These are phyloP conservation scores for Flexamia atlantica DNA, from an alignment of 2,888 invertebrate species.

Conservation along the genomic window DNA sequence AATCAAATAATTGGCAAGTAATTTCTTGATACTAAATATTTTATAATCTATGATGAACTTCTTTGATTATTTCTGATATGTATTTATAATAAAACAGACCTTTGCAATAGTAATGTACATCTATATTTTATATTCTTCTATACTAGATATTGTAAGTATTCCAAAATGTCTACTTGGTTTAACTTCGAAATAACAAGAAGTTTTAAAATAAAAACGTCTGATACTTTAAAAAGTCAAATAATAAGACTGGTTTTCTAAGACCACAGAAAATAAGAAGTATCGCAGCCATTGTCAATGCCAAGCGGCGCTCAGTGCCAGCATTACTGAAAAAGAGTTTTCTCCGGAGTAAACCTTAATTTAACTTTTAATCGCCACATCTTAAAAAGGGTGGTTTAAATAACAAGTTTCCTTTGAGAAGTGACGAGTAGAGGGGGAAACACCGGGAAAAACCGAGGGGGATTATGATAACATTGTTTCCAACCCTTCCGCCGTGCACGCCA, in stretches of 20 bases:
- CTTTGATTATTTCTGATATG: too few relatives aligned
- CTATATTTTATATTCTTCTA: too few relatives aligned
- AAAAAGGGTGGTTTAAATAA: constrained; percentile 35
- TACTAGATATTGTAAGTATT: too few relatives aligned
- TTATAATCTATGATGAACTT: too few relatives aligned
- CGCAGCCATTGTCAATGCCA: not conserved
- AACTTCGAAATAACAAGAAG: too few relatives aligned
- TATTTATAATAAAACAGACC: too few relatives aligned
- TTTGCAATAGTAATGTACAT: too few relatives aligned
- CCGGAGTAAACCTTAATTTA: constrained; percentile 26
- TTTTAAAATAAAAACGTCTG: too few relatives aligned
- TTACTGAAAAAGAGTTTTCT: constrained; percentile 8
- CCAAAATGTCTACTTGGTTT: too few relatives aligned
- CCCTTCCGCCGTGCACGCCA: constrained; percentile 32
- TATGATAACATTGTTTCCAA: constrained; percentile 28
- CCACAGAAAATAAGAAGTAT: not conserved
- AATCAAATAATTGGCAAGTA: too few relatives aligned
- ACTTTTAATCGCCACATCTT: constrained; percentile 41
- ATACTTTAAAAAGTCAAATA: not conserved
- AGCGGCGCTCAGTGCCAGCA: not conserved
- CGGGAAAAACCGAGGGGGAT: not conserved
- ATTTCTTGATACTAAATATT: too few relatives aligned
- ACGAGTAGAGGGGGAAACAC: not conserved
- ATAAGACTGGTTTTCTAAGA: not conserved
- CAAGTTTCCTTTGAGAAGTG: constrained; percentile 16